Evolutionary conservation across 2,113 vertebrate species (phyloP).

Genomic region (Corvus moneduloides): DNA sequence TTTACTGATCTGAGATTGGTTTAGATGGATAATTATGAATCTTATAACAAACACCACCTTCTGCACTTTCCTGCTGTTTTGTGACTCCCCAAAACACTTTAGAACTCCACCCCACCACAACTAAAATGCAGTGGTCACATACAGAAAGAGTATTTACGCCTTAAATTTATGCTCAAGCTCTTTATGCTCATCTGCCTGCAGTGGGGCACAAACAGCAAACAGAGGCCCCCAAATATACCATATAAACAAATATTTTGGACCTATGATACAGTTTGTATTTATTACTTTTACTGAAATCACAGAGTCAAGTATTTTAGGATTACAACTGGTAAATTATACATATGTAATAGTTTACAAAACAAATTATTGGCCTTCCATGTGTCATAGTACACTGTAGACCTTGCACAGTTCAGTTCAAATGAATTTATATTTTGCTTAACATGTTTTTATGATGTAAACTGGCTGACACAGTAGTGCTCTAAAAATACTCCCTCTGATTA

Average conservation of each 20-base stretch:
- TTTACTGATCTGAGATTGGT: not conserved
- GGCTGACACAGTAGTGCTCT: constrained; percentile 39
- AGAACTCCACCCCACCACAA: not conserved
- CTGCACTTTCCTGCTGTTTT: not conserved
- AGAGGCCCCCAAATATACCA: not conserved
- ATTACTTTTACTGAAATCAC: constrained; percentile 72
- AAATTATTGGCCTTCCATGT: constrained; percentile 52
- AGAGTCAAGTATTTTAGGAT: constrained; percentile 65
- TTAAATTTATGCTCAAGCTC: not conserved
- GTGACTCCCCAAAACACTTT: not conserved
- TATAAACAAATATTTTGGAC: constrained; percentile 28
- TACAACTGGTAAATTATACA: constrained; percentile 71
- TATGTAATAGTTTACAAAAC: constrained; percentile 65
- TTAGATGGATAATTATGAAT: not conserved
- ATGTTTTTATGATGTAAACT: constrained; percentile 46
- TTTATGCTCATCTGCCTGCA: not conserved
- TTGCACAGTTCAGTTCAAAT: constrained; percentile 54
- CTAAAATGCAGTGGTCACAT: not conserved
- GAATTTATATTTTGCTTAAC: not conserved
- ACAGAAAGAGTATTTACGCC: not conserved
- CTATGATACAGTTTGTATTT: constrained; percentile 67
- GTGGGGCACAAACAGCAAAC: not conserved
- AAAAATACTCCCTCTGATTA: not conserved
- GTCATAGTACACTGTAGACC: constrained; percentile 62
- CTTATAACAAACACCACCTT: not conserved